Evolutionary conservation across 2,888 invertebrate genomes (phyloP).

Genomic region (Watsonalla binaria): DNA sequence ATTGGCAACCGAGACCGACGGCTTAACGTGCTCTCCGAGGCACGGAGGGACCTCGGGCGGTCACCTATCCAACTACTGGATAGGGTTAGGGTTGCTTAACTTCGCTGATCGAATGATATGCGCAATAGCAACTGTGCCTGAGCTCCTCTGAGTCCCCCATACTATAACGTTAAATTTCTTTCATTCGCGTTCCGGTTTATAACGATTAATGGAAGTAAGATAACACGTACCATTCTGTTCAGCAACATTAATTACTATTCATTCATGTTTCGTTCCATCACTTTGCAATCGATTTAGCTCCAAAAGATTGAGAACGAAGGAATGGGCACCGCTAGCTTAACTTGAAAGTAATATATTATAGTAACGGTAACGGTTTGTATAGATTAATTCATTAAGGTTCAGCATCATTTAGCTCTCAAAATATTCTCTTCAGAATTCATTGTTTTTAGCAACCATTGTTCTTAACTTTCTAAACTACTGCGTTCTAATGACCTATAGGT

Average conservation of each 20-base stretch:
- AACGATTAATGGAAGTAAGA: neutral
- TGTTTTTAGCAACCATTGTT: constrained; percentile 4
- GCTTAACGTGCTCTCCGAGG: no score
- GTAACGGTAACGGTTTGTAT: neutral
- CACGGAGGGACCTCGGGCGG: no score
- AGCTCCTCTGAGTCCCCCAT: no score
- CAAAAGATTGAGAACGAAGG: neutral
- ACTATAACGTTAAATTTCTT: no score
- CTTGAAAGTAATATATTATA: neutral
- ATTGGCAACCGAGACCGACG: no score
- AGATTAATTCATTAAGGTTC: constrained; percentile 2
- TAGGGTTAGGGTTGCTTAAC: no score
- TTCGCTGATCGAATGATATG: no score
- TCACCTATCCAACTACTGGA: no score
- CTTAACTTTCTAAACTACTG: constrained; percentile 7
- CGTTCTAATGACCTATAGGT: constrained; percentile 5
- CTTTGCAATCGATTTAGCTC: neutral
- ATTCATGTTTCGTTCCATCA: neutral
- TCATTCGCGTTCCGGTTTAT: neutral
- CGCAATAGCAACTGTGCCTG: no score
- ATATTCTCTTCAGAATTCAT: neutral
- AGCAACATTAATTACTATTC: neutral
- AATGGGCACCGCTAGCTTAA: neutral
- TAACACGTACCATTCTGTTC: neutral
- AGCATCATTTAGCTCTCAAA: neutral